These are phyloP conservation scores for Cossypha dichroa DNA, from an alignment of 2,797 vertebrate genomes.

Conservation along the genomic window DNA sequence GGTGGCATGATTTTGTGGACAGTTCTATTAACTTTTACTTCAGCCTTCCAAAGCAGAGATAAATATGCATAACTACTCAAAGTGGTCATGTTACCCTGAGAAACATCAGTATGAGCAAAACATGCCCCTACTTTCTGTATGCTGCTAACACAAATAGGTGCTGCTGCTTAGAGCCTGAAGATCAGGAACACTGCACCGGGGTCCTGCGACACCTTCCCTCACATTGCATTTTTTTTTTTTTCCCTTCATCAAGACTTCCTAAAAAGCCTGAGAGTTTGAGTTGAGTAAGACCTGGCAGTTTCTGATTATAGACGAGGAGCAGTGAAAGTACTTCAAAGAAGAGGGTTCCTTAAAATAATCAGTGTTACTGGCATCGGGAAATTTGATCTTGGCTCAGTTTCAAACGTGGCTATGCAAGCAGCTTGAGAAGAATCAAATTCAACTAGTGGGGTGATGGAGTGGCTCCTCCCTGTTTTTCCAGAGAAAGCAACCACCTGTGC, in stretches of 20 bases:
- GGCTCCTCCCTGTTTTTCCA: neutral
- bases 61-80: neutral
- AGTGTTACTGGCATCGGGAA: neutral
- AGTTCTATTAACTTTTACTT: neutral
- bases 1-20: neutral
- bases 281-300: neutral
- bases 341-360: constrained; percentile 11
- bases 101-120: neutral
- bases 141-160: neutral
- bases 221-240: neutral
- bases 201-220: neutral
- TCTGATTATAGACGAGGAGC: neutral
- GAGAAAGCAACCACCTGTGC: neutral
- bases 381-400: constrained; percentile 20
- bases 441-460: neutral
- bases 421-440: constrained; percentile 19
- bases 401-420: neutral
- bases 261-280: neutral
- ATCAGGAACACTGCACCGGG: neutral
- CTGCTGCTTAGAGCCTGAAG: neutral
- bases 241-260: neutral
- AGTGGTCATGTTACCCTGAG: neutral
- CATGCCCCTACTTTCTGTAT: neutral
- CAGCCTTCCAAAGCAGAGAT: neutral
- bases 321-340: constrained; percentile 17